phyloP scores from a whole-genome alignment of 2,797 vertebrate species.

The Rallus crepitans region DNA sequence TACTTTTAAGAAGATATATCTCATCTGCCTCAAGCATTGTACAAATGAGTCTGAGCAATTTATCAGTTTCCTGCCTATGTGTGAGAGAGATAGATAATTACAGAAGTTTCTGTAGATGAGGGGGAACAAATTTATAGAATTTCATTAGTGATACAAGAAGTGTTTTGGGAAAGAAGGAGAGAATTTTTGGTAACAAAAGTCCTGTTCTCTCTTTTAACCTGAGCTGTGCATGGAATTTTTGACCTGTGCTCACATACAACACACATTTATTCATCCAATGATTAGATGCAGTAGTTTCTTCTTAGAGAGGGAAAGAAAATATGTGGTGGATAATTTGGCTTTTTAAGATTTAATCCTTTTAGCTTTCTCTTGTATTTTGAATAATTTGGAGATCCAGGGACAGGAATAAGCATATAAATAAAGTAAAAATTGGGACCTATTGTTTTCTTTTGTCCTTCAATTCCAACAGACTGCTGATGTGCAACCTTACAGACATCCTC shows the following conservation, averaged over 20 bases:
- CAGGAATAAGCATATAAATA: neutral
- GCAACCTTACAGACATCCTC: accelerated
- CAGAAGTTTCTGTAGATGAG: neutral
- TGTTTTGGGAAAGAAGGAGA: neutral
- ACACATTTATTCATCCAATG: neutral
- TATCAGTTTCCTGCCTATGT: neutral
- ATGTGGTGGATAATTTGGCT: accelerated
- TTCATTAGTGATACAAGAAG: neutral
- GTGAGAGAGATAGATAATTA: neutral
- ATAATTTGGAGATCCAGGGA: neutral
- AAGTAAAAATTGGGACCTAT: neutral
- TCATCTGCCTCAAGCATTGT: neutral
- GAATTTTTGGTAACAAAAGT: neutral
- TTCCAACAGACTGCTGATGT: neutral
- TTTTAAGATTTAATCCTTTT: neutral
- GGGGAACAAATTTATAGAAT: neutral
- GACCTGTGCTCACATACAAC: neutral
- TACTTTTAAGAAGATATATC: neutral
- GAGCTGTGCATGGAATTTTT: neutral
- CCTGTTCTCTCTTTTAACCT: neutral
- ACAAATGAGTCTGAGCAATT: neutral
- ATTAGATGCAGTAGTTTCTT: neutral
- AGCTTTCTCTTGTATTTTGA: neutral
- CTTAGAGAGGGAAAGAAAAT: neutral
- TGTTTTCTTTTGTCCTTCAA: neutral